Evolutionary conservation across 2,797 vertebrate species (phyloP).

Genomic region (Discoglossus pictus): DNA sequence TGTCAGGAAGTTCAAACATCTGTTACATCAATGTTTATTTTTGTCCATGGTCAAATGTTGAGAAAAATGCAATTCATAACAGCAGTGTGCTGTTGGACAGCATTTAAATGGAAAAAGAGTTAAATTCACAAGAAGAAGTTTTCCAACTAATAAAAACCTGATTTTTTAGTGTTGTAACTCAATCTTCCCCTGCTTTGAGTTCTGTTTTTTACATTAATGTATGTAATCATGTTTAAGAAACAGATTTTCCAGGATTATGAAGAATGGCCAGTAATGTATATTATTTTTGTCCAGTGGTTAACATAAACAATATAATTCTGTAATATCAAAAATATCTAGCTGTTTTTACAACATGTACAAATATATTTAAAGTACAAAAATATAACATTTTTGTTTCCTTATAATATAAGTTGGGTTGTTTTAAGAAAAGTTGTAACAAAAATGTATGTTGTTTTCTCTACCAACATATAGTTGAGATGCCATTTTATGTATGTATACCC

Average conservation of each 20-base stretch:
- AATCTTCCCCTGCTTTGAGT: conserved; percentile 10
- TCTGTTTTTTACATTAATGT: conserved; percentile 39
- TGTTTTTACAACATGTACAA: too few relatives aligned
- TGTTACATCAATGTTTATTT: conserved; percentile 48
- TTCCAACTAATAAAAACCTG: conserved; percentile 7
- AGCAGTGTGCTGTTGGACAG: conserved; percentile 19
- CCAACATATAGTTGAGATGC: too few relatives aligned
- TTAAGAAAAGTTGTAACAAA: too few relatives aligned
- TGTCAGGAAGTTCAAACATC: conserved; percentile 44
- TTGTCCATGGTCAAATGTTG: conserved; percentile 34
- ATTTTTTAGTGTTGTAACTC: conserved; percentile 24
- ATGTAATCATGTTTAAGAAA: conserved; percentile 17
- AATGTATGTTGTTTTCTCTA: too few relatives aligned
- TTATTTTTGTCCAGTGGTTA: too few relatives aligned
- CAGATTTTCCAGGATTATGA: conserved; percentile 9
- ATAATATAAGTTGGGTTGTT: too few relatives aligned
- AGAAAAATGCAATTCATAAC: conserved; percentile 39
- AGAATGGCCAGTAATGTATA: too few relatives aligned
- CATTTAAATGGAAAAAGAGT: conserved; percentile 26
- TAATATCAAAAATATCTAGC: too few relatives aligned
- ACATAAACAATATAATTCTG: too few relatives aligned
- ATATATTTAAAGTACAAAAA: too few relatives aligned
- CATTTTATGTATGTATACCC: too few relatives aligned
- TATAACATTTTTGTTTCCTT: neutral
- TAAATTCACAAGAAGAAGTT: conserved; percentile 1